Conservation (phyloP, 2,888 invertebrate species). For the Scaptomyza parva region DNA sequence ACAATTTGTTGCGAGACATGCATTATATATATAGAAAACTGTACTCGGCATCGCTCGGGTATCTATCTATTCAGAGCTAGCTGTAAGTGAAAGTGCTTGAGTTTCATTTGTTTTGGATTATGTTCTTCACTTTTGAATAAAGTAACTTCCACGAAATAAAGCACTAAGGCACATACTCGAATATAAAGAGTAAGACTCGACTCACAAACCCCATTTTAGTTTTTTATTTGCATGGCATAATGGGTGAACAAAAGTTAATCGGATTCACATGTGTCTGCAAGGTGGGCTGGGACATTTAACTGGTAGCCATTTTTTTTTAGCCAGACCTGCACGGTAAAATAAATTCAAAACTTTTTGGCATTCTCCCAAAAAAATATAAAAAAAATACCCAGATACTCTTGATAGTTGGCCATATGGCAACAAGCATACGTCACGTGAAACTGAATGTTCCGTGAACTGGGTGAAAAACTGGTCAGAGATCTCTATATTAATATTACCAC, state of each 20-base stretch:
- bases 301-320: constrained; percentile 7
- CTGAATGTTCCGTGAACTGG: constrained; percentile 13
- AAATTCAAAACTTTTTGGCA: constrained; percentile 48
- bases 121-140: not conserved
- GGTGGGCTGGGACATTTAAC: constrained; percentile 15
- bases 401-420: constrained; percentile 11
- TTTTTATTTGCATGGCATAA: not conserved
- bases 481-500: constrained; percentile 13
- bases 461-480: not conserved
- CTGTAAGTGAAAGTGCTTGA: not conserved
- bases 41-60: constrained; percentile 20
- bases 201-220: not conserved
- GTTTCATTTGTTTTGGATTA: not conserved
- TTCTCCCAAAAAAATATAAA: not conserved
- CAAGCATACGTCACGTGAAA: constrained; percentile 14
- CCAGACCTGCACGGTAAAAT: constrained; percentile 45
- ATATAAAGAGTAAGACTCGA: not conserved
- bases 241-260: constrained; percentile 21
- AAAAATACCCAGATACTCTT: not conserved
- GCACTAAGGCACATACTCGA: no score
- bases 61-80: not conserved
- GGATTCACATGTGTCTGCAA: constrained; percentile 14
- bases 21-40: constrained; percentile 33
- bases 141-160: not conserved
- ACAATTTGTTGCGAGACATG: constrained; percentile 41